These are phyloP conservation scores for Sphaeridia pumilis DNA, from an alignment of 2,888 invertebrate genomes.

Conservation along the genomic window DNA sequence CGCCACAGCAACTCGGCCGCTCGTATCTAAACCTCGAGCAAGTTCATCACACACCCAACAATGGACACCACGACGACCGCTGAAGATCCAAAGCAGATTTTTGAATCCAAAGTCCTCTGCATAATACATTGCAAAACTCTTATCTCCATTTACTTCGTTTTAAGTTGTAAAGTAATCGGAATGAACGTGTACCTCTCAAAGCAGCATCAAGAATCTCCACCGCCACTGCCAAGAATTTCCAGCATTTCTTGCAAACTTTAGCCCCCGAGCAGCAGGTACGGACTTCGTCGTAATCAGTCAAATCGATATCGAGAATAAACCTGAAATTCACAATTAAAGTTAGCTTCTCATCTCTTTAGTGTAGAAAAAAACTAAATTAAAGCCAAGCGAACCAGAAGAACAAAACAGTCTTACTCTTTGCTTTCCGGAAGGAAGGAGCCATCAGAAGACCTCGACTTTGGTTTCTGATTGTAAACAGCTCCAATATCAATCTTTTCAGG, in stretches of 20 bases:
- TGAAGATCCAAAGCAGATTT: constrained; percentile 92
- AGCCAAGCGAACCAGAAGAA: background rate
- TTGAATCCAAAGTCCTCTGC: constrained; percentile 91
- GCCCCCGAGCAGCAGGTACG: constrained; percentile 83
- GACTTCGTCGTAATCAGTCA: constrained; percentile 97
- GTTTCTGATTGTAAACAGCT: constrained; percentile 59
- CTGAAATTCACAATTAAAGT: constrained; percentile 7
- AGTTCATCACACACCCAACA: constrained; percentile 92
- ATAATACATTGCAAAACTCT: constrained; percentile 19
- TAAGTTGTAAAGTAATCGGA: background rate
- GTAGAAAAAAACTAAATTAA: background rate
- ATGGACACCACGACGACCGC: constrained; percentile 95
- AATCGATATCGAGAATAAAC: constrained; percentile 96
- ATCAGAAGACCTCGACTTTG: constrained; percentile 44
- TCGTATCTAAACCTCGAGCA: constrained; percentile 63
- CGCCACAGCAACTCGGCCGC: constrained; percentile 66
- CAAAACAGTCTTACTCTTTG: constrained; percentile 51
- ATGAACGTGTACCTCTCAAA: constrained; percentile 52
- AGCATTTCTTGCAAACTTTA: constrained; percentile 85
- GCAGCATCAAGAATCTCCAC: constrained; percentile 76
- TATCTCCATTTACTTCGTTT: background rate
- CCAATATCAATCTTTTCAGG: constrained; percentile 97
- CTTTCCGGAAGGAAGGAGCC: constrained; percentile 50
- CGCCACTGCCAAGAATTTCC: constrained; percentile 92
- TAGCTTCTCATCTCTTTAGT: background rate